A percentile compares a stretch with the other conserved stretches of the same genome.
These are phyloP conservation scores for Hedychridium roseum DNA, from an alignment of 2,888 invertebrate genomes.

Conservation along the genomic window DNA sequence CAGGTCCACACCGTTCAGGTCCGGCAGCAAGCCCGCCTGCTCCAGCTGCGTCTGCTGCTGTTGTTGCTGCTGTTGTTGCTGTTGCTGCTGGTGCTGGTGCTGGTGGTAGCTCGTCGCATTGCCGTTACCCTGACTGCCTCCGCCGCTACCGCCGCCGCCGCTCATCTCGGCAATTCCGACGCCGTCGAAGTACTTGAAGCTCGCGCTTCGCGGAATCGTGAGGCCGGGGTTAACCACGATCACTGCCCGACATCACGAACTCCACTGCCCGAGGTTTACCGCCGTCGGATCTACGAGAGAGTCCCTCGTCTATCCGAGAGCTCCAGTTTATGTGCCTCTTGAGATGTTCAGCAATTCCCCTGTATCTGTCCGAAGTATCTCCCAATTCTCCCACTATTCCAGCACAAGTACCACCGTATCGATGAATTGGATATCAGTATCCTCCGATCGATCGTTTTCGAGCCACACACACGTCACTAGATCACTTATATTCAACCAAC, in stretches of 20 bases:
- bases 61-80: constrained; percentile 73
- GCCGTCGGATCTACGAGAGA: no score
- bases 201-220: constrained; percentile 57
- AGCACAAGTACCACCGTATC: no score
- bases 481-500: no score
- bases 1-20: constrained; percentile 80
- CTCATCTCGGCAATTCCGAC: constrained; percentile 60
- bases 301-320: no score
- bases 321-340: no score
- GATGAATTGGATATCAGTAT: no score
- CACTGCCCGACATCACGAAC: constrained; percentile 35
- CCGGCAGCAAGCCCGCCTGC: constrained; percentile 73
- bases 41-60: constrained; percentile 68
- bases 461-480: no score
- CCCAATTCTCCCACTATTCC: no score
- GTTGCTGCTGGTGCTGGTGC: constrained; percentile 74
- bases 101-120: constrained; percentile 66
- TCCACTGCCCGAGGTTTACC: constrained; percentile 3
- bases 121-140: constrained; percentile 43
- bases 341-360: no score
- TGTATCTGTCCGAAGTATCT: no score
- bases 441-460: no score
- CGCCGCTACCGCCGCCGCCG: constrained; percentile 56
- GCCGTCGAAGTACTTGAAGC: constrained; percentile 59
- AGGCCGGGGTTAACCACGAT: constrained; percentile 43